These are phyloP conservation scores for Oplegnathus fasciatus DNA, from an alignment of 2,113 vertebrate genomes.

Conservation along the genomic window DNA sequence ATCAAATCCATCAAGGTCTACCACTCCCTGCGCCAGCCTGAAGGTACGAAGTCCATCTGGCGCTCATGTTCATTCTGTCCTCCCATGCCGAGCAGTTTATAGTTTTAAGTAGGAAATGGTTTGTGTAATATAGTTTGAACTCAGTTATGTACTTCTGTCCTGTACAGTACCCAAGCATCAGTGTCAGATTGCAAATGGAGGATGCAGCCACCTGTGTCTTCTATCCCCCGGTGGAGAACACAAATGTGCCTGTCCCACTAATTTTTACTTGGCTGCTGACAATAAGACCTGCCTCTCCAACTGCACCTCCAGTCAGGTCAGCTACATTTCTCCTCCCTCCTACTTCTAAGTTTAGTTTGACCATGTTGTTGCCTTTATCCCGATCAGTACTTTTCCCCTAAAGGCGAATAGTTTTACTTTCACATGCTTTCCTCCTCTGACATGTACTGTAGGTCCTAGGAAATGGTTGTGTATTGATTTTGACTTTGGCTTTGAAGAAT, in stretches of 20 bases:
- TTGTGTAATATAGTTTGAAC: constrained; percentile 33
- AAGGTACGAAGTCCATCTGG: constrained; percentile 89
- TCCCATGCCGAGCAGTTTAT: constrained; percentile 10
- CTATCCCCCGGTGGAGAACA: constrained; percentile 90
- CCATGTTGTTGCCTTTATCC: constrained; percentile 12
- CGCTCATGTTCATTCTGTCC: constrained; percentile 14
- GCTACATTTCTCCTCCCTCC: constrained; percentile 8
- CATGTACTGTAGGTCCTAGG: not conserved
- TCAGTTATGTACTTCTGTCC: constrained; percentile 35
- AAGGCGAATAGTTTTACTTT: constrained; percentile 49
- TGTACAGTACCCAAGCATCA: constrained; percentile 92
- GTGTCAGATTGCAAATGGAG: constrained; percentile 94
- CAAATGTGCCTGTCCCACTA: constrained; percentile 96
- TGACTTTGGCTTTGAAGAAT: constrained; percentile 55
- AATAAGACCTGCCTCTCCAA: constrained; percentile 97
- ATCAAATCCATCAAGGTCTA: constrained; percentile 98
- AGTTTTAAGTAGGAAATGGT: constrained; percentile 36
- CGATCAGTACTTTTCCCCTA: constrained; percentile 29
- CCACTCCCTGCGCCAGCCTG: constrained; percentile 96
- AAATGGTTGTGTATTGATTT: constrained; percentile 58
- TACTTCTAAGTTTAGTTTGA: constrained; percentile 1
- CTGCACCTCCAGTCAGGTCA: constrained; percentile 97
- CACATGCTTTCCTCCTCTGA: constrained; percentile 24
- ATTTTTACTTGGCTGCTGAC: constrained; percentile 97
- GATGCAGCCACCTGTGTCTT: constrained; percentile 98